phyloP scores from a whole-genome alignment of 2,113 vertebrate species.

The Apodemus sylvaticus region DNA sequence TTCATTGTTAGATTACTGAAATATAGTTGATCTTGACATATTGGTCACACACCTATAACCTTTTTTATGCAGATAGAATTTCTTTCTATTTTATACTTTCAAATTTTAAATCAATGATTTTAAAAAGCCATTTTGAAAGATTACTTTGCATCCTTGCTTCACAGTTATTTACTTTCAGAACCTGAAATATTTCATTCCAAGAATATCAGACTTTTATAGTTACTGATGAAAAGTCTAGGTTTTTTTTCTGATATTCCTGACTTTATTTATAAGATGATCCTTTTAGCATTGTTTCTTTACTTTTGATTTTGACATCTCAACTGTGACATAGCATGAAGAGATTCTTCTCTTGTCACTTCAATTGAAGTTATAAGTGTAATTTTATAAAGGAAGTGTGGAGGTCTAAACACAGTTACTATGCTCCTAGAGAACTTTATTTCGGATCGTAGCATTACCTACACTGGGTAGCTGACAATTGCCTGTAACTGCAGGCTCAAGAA shows the following conservation, averaged over 20 bases:
- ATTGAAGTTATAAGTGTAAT: background rate
- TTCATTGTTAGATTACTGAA: background rate
- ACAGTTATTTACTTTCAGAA: background rate
- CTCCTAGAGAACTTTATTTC: background rate
- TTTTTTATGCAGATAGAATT: background rate
- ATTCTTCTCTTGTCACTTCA: background rate
- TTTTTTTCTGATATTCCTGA: background rate
- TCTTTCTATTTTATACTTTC: background rate
- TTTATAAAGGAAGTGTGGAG: background rate
- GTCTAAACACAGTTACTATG: background rate
- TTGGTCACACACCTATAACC: background rate
- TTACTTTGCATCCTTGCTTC: background rate
- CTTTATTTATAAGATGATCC: background rate
- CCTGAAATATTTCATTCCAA: background rate
- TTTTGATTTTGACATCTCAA: background rate
- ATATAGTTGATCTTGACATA: background rate
- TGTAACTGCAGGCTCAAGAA: background rate
- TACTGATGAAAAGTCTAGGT: background rate
- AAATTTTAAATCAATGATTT: background rate
- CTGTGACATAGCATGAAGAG: background rate
- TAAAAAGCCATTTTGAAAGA: background rate
- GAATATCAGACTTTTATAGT: background rate
- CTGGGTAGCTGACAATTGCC: background rate
- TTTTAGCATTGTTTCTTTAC: background rate
- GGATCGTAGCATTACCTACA: background rate